These are phyloP conservation scores for Gadopsis marmoratus DNA, from an alignment of 2,797 vertebrate species.

Conservation along the genomic window DNA sequence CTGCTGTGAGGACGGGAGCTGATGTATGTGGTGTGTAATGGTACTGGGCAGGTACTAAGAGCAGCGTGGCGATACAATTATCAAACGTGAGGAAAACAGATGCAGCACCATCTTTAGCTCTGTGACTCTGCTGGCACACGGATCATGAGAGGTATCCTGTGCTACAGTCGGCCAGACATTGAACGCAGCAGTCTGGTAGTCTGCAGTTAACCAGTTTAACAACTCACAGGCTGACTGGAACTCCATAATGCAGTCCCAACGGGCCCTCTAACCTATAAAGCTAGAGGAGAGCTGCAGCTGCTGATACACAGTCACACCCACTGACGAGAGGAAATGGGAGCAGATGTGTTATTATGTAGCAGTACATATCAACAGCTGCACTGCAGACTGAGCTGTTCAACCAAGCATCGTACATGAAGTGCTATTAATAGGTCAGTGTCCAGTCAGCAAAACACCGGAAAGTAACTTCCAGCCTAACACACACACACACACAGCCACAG, in stretches of 20 bases:
- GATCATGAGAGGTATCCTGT: conserved; percentile 17
- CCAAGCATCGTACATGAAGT: conserved; percentile 35
- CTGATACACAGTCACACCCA: conserved; percentile 24
- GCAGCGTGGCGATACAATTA: not conserved
- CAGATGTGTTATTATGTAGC: conserved; percentile 29
- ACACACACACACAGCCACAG: conserved; percentile 19
- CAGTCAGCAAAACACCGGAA: conserved; percentile 66
- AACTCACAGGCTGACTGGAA: conserved; percentile 21
- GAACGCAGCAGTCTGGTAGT: conserved; percentile 29
- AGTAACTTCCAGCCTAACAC: conserved; percentile 38
- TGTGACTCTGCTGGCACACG: conserved; percentile 6
- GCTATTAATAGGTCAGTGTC: conserved; percentile 64
- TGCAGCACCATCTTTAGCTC: conserved; percentile 1
- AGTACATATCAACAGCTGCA: conserved; percentile 43
- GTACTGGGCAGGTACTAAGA: conserved; percentile 7
- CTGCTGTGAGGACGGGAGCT: not conserved
- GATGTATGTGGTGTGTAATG: conserved; percentile 10
- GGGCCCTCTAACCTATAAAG: not conserved
- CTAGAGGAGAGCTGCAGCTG: conserved; percentile 21
- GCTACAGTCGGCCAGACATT: conserved; percentile 1
- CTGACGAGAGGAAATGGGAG: conserved; percentile 35
- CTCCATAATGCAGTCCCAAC: conserved; percentile 31
- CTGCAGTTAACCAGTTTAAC: conserved; percentile 55
- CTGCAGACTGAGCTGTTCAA: conserved; percentile 47
- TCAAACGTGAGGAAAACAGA: conserved; percentile 15